Percentiles rank a stretch among this genome's conserved stretches.
These are phyloP conservation scores for Sebastes kiyomatsui DNA, from an alignment of 2,797 vertebrate species.

Conservation along the genomic window DNA sequence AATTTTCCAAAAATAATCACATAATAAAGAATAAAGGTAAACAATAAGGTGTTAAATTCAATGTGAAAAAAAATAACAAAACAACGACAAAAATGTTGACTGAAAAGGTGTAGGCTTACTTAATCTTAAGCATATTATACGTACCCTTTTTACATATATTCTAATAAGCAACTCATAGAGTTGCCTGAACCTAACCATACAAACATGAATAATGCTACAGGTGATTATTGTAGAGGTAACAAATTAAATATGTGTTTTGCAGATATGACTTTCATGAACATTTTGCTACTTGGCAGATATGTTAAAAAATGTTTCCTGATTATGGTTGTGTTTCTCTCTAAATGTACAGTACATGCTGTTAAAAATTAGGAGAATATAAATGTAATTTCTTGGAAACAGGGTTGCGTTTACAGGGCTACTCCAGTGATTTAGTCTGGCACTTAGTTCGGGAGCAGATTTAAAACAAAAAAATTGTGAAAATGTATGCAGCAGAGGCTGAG, in stretches of 20 bases:
- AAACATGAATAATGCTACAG: too few relatives aligned
- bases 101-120: too few relatives aligned
- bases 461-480: background rate
- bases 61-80: too few relatives aligned
- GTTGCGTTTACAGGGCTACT: background rate
- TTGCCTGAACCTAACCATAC: too few relatives aligned
- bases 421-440: background rate
- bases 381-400: fast-evolving
- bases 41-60: too few relatives aligned
- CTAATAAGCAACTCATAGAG: too few relatives aligned
- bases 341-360: background rate
- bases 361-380: background rate
- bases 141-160: too few relatives aligned
- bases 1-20: too few relatives aligned
- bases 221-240: too few relatives aligned
- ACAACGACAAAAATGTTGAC: too few relatives aligned
- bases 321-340: background rate
- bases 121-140: too few relatives aligned
- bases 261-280: background rate
- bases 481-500: background rate
- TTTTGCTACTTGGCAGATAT: background rate
- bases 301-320: background rate
- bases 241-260: background rate
- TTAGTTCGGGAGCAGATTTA: background rate
- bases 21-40: too few relatives aligned